Evolutionary conservation across 2,113 vertebrate species (phyloP), one percentile per base, ranked within the genome.

Genomic region (Nerophis lumbriciformis): DNA sequence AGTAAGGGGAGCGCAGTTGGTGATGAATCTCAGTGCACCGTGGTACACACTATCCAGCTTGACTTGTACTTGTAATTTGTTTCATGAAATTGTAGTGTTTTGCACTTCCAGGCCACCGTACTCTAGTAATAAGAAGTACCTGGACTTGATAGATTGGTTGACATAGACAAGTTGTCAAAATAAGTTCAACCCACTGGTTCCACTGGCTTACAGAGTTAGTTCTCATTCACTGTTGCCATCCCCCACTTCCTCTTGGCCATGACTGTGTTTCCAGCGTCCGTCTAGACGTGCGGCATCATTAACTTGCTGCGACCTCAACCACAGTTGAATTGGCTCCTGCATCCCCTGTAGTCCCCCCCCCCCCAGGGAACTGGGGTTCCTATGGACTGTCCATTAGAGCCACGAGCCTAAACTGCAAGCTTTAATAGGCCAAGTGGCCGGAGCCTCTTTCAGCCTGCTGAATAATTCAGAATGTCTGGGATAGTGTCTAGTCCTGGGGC

Each of bases 401-500:
- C 86, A 89, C 85, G 75, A 65, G 49, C 86, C 84, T 82, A 71
- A 76, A 79, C 85, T 49, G 73, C 82, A 60, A 65, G 87, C 77
- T 80, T 91, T 91, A 92, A 96, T 93, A 91, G 92, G 91, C 92
- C 91, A 90, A 77, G 90, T 83, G 84, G 75, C 69, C 77, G 56
- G 80, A 88, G 88, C 89, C 66, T 81, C 88, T 93, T 83, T 82
- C 84, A 92, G 93, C 83, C 93, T 93, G 57, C 90, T 94, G 93
- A 97, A 95, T 99, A 94, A 99, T 99, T 98, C 94, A 97, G 82
- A 76, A 80, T 84, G 88, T 91, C 91, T 88, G 66, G 76, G 42
- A 76, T 86, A 83, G 2, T 71, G 91, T 88, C 85, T 93, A 86
- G 91, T 87, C 88, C 88, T 60, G 68, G 65, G 92, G 92, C 91